phyloP scores from a whole-genome alignment of 2,888 invertebrate species.

The Diarsia dahlii region DNA sequence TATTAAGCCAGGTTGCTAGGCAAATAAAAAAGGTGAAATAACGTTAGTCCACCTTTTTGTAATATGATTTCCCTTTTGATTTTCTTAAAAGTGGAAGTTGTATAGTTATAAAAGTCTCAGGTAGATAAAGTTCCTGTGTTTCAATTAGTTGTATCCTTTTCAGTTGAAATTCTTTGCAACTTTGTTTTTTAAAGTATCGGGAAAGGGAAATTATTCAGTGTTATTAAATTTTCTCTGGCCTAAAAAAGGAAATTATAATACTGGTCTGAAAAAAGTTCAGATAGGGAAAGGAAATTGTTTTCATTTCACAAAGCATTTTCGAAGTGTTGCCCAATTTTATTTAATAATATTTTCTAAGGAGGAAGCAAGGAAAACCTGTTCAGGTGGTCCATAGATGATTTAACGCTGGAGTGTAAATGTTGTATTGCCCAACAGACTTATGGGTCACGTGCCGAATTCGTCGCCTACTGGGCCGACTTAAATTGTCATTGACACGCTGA shows the following conservation, averaged over 20 bases:
- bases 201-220: slow-evolving; percentile 28
- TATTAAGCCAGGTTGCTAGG: neutral
- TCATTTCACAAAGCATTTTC: neutral
- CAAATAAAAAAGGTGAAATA: neutral
- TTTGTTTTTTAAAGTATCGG: slow-evolving; percentile 27
- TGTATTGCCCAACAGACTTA: too few species aligned
- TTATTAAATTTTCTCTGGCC: slow-evolving; percentile 11
- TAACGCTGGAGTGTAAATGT: too few species aligned
- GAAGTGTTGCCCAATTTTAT: neutral
- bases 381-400: too few species aligned
- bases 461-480: too few species aligned
- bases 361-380: too few species aligned
- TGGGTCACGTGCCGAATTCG: too few species aligned
- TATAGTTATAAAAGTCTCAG: slow-evolving; percentile 28
- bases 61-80: slow-evolving; percentile 7
- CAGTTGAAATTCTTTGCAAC: slow-evolving; percentile 22
- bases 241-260: neutral
- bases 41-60: neutral
- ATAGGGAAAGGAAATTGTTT: neutral
- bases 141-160: slow-evolving; percentile 48
- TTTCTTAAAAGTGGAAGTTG: slow-evolving; percentile 20
- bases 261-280: neutral
- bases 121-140: slow-evolving; percentile 34
- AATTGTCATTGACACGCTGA: too few species aligned
- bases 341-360: neutral